Percentiles rank a stretch among this genome's conserved stretches.
Conservation (phyloP, 2,113 vertebrate species). For the Microtus richardsoni region DNA sequence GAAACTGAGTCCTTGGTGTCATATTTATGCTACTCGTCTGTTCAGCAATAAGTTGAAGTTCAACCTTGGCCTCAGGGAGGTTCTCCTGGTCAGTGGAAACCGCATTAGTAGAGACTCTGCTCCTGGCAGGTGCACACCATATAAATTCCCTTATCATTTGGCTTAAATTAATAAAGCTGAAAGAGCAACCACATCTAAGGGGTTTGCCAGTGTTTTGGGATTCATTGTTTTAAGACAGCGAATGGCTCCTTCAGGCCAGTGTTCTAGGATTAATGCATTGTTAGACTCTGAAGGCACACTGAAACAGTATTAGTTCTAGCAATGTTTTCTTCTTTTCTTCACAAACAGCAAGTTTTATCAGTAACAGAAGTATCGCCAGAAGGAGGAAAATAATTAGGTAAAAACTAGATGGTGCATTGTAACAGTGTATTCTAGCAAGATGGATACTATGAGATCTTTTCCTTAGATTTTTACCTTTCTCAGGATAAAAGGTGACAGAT, state of each 20-base stretch:
- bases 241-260: conserved; percentile 49
- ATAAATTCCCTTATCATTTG: conserved; percentile 63
- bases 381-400: conserved; percentile 52
- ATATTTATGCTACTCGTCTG: conserved; percentile 35
- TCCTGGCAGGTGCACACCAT: conserved; percentile 51
- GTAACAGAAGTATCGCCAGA: background rate
- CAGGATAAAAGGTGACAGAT: background rate
- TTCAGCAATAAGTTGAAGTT: conserved; percentile 68
- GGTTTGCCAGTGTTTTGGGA: conserved; percentile 53
- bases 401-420: background rate
- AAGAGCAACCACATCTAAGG: conserved; percentile 51
- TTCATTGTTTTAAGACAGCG: conserved; percentile 68
- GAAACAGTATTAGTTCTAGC: conserved; percentile 40
- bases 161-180: conserved; percentile 68
- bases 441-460: background rate
- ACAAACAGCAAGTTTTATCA: conserved; percentile 46
- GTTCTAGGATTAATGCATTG: conserved; percentile 52
- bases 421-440: conserved; percentile 45
- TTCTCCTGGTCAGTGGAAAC: conserved; percentile 47
- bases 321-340: conserved; percentile 50
- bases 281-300: conserved; percentile 30
- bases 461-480: conserved; percentile 47
- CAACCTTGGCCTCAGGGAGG: conserved; percentile 66
- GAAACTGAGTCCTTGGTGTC: conserved; percentile 8
- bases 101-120: conserved; percentile 57